Evolutionary conservation across 1,140 invertebrate genomes (phyloP).

Genomic region (Octopus sinensis): DNA sequence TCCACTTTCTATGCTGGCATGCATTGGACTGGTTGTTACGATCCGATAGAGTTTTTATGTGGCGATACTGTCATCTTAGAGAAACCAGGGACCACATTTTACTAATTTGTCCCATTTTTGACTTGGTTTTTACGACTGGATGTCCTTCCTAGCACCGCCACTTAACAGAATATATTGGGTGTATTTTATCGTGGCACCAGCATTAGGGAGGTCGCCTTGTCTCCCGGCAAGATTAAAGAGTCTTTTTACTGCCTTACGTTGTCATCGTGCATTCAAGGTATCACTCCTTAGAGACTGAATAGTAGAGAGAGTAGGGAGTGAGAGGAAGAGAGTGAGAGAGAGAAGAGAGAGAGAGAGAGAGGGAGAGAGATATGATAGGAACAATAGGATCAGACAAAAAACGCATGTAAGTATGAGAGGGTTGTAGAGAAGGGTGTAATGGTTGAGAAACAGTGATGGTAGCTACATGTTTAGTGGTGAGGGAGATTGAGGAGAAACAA

Average conservation of each 20-base stretch:
- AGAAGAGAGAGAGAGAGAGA: background rate
- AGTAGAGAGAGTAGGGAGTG: background rate
- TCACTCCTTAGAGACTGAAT: background rate
- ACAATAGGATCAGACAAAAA: background rate
- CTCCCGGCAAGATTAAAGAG: background rate
- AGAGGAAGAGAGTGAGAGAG: background rate
- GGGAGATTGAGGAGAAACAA: background rate
- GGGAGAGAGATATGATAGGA: background rate
- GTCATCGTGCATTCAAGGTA: no score
- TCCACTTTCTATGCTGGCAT: no score
- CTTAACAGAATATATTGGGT: no score
- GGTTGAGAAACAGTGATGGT: background rate
- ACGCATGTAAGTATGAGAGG: background rate
- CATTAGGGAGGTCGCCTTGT: background rate
- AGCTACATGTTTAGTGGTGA: background rate
- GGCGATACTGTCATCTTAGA: no score
- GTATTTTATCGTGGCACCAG: no score
- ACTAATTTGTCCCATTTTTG: no score
- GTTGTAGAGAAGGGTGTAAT: background rate
- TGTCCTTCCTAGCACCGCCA: no score
- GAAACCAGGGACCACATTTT: no score
- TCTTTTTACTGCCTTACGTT: no score
- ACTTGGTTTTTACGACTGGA: no score
- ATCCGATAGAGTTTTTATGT: no score
- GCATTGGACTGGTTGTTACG: no score